Percentiles rank a stretch among this genome's conserved stretches.
phyloP scores from a whole-genome alignment of 2,113 vertebrate species.

The Tachuris rubrigastra region DNA sequence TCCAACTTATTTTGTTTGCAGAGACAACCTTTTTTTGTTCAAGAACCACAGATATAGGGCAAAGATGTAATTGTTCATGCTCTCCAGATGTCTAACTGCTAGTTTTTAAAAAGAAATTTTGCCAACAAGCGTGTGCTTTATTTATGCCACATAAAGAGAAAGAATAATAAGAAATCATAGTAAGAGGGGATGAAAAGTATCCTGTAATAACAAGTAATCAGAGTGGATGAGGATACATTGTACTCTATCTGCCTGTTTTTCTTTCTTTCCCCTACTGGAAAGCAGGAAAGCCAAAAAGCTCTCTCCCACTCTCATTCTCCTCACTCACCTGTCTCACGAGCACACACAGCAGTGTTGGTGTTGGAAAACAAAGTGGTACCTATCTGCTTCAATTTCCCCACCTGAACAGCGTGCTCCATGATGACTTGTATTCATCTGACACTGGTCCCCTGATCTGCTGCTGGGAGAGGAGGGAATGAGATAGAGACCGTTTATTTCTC shows the following conservation, averaged over 20 bases:
- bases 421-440: not conserved
- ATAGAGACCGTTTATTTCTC: not conserved
- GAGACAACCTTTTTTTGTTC: not conserved
- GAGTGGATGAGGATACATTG: not conserved
- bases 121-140: not conserved
- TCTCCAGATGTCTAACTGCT: not conserved
- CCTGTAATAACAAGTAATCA: not conserved
- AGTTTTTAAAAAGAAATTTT: not conserved
- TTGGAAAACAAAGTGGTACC: not conserved
- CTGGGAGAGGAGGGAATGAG: not conserved
- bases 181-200: not conserved
- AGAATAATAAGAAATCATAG: not conserved
- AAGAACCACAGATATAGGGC: not conserved
- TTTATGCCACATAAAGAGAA: not conserved
- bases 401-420: fast-evolving
- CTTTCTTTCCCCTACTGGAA: not conserved
- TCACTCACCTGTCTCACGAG: not conserved
- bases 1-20: not conserved
- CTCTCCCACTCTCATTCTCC: not conserved
- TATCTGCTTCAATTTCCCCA: not conserved
- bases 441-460: not conserved
- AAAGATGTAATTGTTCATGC: not conserved
- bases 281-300: not conserved
- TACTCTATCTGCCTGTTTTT: not conserved
- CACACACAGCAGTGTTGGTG: not conserved